phyloP scores from a whole-genome alignment of 2,113 vertebrate genomes.

The Gopherus evgoodei region DNA sequence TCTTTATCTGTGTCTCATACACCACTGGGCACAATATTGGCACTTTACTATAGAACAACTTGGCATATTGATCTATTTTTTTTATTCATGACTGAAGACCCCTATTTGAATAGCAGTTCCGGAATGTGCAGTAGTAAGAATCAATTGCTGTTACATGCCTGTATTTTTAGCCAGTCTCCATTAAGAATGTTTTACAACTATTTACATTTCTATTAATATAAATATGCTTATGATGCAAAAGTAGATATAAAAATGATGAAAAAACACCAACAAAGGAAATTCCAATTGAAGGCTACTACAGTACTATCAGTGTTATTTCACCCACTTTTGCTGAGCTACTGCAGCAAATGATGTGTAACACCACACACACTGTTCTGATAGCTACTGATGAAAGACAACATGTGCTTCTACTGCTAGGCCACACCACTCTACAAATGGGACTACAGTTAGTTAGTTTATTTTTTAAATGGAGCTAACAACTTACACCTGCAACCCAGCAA shows the following conservation, averaged over 20 bases:
- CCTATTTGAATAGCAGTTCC: background rate
- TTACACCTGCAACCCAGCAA: constrained; percentile 11
- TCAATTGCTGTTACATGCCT: background rate
- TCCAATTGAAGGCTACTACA: background rate
- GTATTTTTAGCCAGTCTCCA: background rate
- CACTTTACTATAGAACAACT: constrained; percentile 2
- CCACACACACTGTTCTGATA: background rate
- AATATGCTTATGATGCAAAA: background rate
- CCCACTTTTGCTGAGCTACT: background rate
- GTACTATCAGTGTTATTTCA: background rate
- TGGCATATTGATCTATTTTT: background rate
- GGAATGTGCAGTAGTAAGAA: background rate
- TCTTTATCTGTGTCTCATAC: background rate
- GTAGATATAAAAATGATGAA: background rate
- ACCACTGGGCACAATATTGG: background rate
- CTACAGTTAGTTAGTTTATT: background rate
- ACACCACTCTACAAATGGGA: background rate
- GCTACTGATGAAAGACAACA: background rate
- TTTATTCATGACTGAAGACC: background rate
- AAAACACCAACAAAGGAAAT: background rate
- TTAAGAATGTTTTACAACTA: background rate
- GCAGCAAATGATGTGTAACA: background rate
- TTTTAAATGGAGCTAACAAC: background rate
- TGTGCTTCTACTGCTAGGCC: background rate
- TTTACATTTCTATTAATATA: background rate